phyloP scores from a whole-genome alignment of 2,113 vertebrate species.

The Cathartes aura region DNA sequence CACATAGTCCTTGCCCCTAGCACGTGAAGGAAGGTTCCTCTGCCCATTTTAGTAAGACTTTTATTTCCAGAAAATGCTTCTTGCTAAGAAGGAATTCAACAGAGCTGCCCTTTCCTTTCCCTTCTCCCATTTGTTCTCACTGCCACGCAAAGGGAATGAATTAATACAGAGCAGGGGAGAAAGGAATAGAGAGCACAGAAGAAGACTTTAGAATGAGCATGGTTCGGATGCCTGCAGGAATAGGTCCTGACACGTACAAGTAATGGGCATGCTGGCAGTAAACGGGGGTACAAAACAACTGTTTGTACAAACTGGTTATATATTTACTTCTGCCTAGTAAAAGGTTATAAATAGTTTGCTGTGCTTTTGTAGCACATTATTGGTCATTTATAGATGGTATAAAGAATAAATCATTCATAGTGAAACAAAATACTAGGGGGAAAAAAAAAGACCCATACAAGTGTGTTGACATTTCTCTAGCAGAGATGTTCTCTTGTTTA shows the following conservation, averaged over 20 bases:
- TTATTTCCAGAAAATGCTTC: neutral
- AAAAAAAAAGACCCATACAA: neutral
- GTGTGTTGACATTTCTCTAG: neutral
- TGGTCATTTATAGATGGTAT: neutral
- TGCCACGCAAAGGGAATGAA: neutral
- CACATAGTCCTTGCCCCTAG: neutral
- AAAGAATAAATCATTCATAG: neutral
- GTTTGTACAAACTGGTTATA: neutral
- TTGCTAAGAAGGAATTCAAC: neutral
- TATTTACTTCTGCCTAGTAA: neutral
- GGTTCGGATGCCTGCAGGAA: neutral
- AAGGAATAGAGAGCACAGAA: neutral
- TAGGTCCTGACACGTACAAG: neutral
- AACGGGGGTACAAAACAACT: neutral
- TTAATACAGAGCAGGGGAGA: neutral
- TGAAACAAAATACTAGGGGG: neutral
- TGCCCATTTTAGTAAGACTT: neutral
- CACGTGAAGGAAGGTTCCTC: neutral
- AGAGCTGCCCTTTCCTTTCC: neutral
- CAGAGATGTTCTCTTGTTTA: neutral
- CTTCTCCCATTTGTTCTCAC: neutral
- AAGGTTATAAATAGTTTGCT: neutral
- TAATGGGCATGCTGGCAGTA: neutral
- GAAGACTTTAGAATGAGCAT: neutral
- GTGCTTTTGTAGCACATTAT: neutral